A percentile compares a stretch with the other conserved stretches of the same genome.
Conservation (phyloP, 2,797 vertebrate genomes). For the Chaenodraco wilsoni region DNA sequence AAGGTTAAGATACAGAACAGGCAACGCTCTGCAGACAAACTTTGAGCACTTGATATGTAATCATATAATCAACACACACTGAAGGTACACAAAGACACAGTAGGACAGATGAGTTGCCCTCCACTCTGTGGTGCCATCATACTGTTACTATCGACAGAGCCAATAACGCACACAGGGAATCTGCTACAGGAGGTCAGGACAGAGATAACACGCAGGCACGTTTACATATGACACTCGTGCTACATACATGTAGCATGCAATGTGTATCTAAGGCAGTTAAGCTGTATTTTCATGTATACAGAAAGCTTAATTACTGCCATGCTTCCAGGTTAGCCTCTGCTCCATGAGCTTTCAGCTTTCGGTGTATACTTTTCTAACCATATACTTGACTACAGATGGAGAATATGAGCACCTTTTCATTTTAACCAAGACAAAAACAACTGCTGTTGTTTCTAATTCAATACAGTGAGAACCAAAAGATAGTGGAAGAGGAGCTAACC, state of each 20-base stretch:
- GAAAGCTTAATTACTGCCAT: constrained; percentile 33
- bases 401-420: background rate
- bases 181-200: constrained; percentile 49
- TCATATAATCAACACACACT: constrained; percentile 40
- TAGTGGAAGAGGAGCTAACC: constrained; percentile 61
- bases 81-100: constrained; percentile 62
- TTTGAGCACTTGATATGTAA: background rate
- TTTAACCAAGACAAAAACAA: constrained; percentile 3
- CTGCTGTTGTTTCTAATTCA: background rate
- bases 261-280: constrained; percentile 33
- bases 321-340: constrained; percentile 58
- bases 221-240: constrained; percentile 77
- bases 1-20: background rate
- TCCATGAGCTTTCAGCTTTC: constrained; percentile 48
- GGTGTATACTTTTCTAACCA: background rate
- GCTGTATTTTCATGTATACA: constrained; percentile 9
- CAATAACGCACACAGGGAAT: constrained; percentile 31
- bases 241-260: constrained; percentile 86
- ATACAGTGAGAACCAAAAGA: constrained; percentile 31
- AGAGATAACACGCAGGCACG: constrained; percentile 78
- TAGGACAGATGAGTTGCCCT: constrained; percentile 58
- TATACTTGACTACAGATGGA: background rate
- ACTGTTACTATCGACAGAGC: constrained; percentile 49
- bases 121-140: constrained; percentile 28
- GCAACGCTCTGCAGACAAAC: background rate